Evolutionary conservation across 2,113 vertebrate species (phyloP), one percentile per base, ranked within the genome.

Genomic region (Etia nguti): DNA sequence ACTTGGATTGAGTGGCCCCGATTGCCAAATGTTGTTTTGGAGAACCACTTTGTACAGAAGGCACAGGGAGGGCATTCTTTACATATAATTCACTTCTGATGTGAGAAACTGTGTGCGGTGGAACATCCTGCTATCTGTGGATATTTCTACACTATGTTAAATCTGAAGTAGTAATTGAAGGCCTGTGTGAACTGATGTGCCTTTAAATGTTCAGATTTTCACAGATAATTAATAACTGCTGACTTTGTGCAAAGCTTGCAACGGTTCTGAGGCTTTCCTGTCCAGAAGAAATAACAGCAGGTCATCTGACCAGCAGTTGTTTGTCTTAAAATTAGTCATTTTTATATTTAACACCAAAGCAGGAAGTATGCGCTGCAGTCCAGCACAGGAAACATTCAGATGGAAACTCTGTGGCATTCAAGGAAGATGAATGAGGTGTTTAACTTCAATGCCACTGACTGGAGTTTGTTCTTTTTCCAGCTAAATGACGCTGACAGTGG

Each of bases 21-120:
- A n/a, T 70, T 91, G 82, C 86, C 88, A 93, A 91, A 89, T 91
- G 85, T 73, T 90, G 86, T 88, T 93, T 86, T 68, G 84, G 83
- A 91, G 86, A 54, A 85, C 34, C 81, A 79, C 89, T 82, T 84
- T 52, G 56, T 20, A 34, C 26, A 83, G 56, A 29, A 75, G 52
- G 57, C 26, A 73, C 85, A 90, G 57, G 22, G 77, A 75, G 84
- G 50, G 10, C 82, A 29, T 86, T 93, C 84, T 85, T 46, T 80
- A 52, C 77, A 54, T 79, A 41, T n/a, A 60, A 36, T 60, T 50
- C 38, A 38, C 8, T 36, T 52, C 55, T 80, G 59, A 48, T 83
- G 65, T 73, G 82, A 88, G 82, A 54, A 86, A 46, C 81, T 55
- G 15, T 43, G 54, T 22, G 54, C 4, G n/a, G 13, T 46, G 15